Evolutionary conservation across 53 echinoderm and acorn worm species (phyloP), one percentile per base, ranked within the genome.

Genomic region (Paelopatides confundens): DNA sequence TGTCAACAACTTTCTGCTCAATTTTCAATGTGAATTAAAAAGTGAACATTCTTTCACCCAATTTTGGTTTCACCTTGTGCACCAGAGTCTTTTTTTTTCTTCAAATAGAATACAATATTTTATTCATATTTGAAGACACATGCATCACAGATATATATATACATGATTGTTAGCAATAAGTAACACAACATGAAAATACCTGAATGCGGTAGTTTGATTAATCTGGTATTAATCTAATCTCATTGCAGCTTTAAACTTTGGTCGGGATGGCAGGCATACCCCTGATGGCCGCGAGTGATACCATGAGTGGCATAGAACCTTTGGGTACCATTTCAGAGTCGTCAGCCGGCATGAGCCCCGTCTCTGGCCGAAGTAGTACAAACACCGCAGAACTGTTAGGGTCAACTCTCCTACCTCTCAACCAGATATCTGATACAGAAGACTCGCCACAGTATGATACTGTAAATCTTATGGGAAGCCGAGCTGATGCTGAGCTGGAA

Each of bases 221-320:
- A 1, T 58, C 58, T 58, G 58, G 21, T 21, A 21, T 17, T 21
- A 58, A 21, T 6, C 58, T n/a, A 18, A 26, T 58, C 10, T 43
- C 12, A 12, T 58, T 23, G 15, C 58, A 58, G 27, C 27, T 40
- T 38, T 0, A 26, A 38, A 39, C 17, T 0, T 37, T 39, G 28
- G 15, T 40, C 10, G 26, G n/a, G 2, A 79, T 79, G 79, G 51
- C 79, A 33, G 79, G 79, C 13, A 51, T 79, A 50, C 79, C 50
- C 1, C 7, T 84, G 5, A 62, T 69, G 53, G 58, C 87, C 29
- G 89, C 89, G 66, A 90, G 90, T 58, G 94, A 94, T 62, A 76
- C 87, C 1, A 51, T 96, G 54, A 96, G 96, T 89, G 94, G 94
- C 13, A 89, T 96, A 43, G 96, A 96, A 66, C 92, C 96, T 23